Conservation (phyloP, 2,797 vertebrate species). For the Rhinoraja longicauda region DNA sequence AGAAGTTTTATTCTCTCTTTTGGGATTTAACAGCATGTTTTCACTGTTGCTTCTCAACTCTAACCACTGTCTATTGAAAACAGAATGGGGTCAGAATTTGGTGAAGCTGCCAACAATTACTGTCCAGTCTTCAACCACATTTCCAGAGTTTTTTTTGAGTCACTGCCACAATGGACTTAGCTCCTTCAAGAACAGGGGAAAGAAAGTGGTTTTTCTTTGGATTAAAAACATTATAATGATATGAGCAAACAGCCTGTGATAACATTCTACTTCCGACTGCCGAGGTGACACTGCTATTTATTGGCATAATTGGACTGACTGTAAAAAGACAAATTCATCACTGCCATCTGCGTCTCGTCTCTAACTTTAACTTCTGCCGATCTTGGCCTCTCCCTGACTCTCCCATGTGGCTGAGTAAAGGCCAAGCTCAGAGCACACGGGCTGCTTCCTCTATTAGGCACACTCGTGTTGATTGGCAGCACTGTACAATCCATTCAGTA, state of each 20-base stretch:
- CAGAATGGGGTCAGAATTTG: not conserved
- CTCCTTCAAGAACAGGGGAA: not conserved
- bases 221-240: not conserved
- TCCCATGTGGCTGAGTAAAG: not conserved
- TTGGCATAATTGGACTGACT: not conserved
- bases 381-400: not conserved
- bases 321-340: not conserved
- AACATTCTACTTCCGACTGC: not conserved
- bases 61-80: not conserved
- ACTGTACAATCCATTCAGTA: not conserved
- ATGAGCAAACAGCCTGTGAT: not conserved
- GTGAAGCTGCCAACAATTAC: not conserved
- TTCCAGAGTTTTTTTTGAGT: not conserved
- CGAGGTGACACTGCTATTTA: not conserved
- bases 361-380: not conserved
- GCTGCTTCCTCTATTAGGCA: not conserved
- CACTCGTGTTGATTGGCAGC: not conserved
- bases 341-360: not conserved
- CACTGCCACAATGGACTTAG: not conserved
- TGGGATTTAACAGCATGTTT: not conserved
- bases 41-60: not conserved
- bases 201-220: not conserved
- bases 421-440: not conserved
- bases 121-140: not conserved
- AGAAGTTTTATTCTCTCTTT: not conserved